Base-by-base conservation (phyloP, 2,888 invertebrate species). In the Shargacucullia verbasci region DNA sequence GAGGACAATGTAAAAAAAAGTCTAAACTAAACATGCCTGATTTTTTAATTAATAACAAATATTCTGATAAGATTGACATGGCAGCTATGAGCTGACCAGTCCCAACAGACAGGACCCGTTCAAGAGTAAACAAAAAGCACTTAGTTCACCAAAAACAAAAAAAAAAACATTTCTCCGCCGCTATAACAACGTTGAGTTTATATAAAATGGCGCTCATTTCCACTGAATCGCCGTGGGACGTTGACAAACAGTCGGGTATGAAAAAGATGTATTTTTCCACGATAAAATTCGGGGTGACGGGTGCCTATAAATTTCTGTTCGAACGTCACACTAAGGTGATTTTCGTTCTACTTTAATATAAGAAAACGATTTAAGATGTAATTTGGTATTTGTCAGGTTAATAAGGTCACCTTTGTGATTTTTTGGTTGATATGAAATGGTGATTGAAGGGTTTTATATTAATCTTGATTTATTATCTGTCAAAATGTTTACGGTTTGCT, bases 261-360 rank as follows among this genome's bases (percentile, higher is more conserved):
- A 89, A 88, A 90, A 90, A 91, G 88, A 90, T 90, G 89, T 90
- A 91, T 91, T 89, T 90, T 84, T 83, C 85, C 78, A 78, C 89
- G 90, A 90, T 90, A 89, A 91, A 89, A 91, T 90, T 90, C 83
- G 86, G 63, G 71, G 70, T 81, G 83, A 83, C 81, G 67, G 44
- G 10, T 4, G 52, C 68, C 83, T 60, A 83, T 83, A 83, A 83
- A 84, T 83, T 80, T 78, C 39, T 31, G 63, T 69, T 69, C 70
- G 67, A 69, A 70, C 64, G 55, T 60, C 72, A 73, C 72, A 73
- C 57, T 48, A 66, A 73, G 78, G 72, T 79, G 80, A 78, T 80
- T 79, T 79, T 75, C 77, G 62, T 62, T 60, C 61, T 27, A 50
- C 27, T 65, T 69, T 59, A 62, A 69, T 74, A 69, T 71, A 73